These are phyloP conservation scores for Callorhinus ursinus DNA, from an alignment of 2,113 vertebrate species.

Conservation along the genomic window DNA sequence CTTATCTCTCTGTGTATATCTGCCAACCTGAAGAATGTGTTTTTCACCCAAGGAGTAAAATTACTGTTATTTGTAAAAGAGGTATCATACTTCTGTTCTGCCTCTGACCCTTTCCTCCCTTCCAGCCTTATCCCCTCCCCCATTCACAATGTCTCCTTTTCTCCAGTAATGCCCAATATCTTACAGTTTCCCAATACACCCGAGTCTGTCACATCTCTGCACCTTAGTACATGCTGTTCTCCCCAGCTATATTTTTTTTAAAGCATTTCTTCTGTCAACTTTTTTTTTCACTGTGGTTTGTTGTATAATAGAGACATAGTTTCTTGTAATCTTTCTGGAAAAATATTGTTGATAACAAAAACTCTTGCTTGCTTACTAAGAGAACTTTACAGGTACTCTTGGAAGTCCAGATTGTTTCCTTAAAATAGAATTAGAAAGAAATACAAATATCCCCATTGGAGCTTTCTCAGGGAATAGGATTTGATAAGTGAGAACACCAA, in stretches of 20 bases:
- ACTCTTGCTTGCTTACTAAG: not conserved
- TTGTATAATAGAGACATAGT: not conserved
- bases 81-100: not conserved
- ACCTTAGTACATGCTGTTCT: not conserved
- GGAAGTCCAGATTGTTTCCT: not conserved
- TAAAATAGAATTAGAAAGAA: not conserved
- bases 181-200: not conserved
- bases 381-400: not conserved
- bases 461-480: not conserved
- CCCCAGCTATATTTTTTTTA: not conserved
- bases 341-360: constrained; percentile 22
- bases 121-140: not conserved
- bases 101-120: not conserved
- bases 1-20: not conserved
- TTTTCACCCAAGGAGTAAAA: not conserved
- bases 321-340: not conserved
- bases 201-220: not conserved
- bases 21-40: not conserved
- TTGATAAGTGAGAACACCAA: not conserved
- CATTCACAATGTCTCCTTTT: not conserved
- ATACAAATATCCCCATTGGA: not conserved
- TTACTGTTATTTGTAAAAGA: not conserved
- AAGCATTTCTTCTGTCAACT: not conserved
- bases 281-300: not conserved
- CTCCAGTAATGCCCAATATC: not conserved